Evolutionary conservation across 2,888 invertebrate genomes (phyloP).

Genomic region (Allygus modestus): DNA sequence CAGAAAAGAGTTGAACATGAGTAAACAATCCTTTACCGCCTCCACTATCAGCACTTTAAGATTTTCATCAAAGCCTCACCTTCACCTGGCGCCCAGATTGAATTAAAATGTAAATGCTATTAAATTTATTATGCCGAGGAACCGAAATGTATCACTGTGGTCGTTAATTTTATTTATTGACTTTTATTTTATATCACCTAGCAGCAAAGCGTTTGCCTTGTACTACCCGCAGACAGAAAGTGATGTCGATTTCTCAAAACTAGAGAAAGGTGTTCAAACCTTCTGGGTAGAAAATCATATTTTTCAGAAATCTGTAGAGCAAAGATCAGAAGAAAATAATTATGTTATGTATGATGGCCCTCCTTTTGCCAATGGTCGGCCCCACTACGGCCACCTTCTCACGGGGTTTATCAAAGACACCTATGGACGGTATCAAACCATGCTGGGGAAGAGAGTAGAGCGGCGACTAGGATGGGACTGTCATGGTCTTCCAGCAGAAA

Average conservation of each 20-base stretch:
- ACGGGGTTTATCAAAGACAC: conserved; percentile 54
- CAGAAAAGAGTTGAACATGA: not conserved
- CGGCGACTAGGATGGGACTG: conserved; percentile 54
- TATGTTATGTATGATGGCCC: conserved; percentile 57
- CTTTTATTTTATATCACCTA: not conserved
- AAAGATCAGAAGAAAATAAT: conserved; percentile 30
- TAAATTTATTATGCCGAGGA: not conserved
- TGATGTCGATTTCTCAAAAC: conserved; percentile 40
- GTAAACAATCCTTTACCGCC: not conserved
- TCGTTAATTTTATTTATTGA: not conserved
- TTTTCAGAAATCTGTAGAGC: conserved; percentile 43
- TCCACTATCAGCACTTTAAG: not conserved
- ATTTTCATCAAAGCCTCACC: not conserved
- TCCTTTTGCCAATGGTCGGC: conserved; percentile 58
- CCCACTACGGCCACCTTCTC: conserved; percentile 55
- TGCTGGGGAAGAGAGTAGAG: conserved; percentile 50
- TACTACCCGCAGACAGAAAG: conserved; percentile 47
- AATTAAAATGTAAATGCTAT: not conserved
- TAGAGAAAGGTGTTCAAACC: conserved; percentile 40
- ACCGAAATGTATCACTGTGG: not conserved
- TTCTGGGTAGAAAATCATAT: conserved; percentile 55
- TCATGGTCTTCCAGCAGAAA: conserved; percentile 58
- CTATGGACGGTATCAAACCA: conserved; percentile 41
- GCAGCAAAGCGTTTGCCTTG: not conserved
- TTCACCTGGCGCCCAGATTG: not conserved